These are phyloP conservation scores for Nomada fucata DNA, from an alignment of 2,888 invertebrate genomes.

Conservation along the genomic window DNA sequence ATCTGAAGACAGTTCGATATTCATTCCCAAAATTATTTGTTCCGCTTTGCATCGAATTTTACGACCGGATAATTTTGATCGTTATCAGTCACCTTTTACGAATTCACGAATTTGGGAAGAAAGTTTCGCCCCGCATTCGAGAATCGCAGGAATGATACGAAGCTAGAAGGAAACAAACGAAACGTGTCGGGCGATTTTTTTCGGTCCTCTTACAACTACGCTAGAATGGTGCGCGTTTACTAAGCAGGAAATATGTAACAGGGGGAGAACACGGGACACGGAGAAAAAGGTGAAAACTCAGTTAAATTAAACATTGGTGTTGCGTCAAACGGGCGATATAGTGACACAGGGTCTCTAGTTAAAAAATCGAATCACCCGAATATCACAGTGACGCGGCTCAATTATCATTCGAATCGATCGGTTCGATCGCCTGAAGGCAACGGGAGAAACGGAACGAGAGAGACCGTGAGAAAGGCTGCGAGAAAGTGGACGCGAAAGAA, in stretches of 20 bases:
- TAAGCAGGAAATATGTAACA: constrained; percentile 19
- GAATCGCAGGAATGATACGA: constrained; percentile 3
- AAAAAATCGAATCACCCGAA: constrained; percentile 17
- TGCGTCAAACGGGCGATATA: constrained; percentile 25
- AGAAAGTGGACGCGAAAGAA: constrained; percentile 26
- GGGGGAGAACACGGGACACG: constrained; percentile 5
- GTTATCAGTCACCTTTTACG: too few relatives aligned
- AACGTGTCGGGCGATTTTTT: constrained; percentile 11
- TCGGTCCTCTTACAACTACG: constrained; percentile 49
- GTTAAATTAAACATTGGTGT: constrained; percentile 59
- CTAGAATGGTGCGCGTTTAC: constrained; percentile 38
- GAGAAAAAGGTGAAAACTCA: constrained; percentile 38
- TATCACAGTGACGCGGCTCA: constrained; percentile 17
- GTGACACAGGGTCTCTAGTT: constrained; percentile 28
- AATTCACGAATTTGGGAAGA: too few relatives aligned
- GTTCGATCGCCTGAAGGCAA: constrained; percentile 43
- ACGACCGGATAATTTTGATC: too few relatives aligned
- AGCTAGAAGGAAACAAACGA: constrained; percentile 30
- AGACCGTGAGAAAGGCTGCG: constrained; percentile 29
- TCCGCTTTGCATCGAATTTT: too few relatives aligned
- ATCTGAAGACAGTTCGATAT: too few relatives aligned
- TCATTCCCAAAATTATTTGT: too few relatives aligned
- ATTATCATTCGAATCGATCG: constrained; percentile 35
- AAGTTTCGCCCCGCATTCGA: too few relatives aligned
- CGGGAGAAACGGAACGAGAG: constrained; percentile 29